Percentiles rank a stretch among this genome's conserved stretches.
phyloP scores from a whole-genome alignment of 1,140 invertebrate genomes.

The Calosoma granatense region DNA sequence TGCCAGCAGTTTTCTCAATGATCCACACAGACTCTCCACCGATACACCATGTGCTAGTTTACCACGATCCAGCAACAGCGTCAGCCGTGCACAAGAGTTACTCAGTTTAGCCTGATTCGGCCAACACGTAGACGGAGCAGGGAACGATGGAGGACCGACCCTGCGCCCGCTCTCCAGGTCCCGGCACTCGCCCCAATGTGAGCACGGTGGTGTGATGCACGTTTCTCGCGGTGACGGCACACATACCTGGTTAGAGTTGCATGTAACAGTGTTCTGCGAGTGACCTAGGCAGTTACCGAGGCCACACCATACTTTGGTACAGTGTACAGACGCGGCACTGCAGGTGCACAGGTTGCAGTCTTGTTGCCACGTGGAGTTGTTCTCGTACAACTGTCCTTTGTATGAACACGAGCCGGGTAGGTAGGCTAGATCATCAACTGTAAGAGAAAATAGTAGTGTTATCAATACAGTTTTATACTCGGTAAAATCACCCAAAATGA shows the following conservation, averaged over 20 bases:
- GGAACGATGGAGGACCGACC: constrained; percentile 62
- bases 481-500: too few species aligned
- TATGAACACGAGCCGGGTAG: constrained; percentile 42
- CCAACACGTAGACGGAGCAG: constrained; percentile 66
- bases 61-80: constrained; percentile 56
- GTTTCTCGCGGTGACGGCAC: constrained; percentile 63
- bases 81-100: constrained; percentile 63
- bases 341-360: constrained; percentile 80
- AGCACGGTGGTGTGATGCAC: constrained; percentile 67
- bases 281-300: constrained; percentile 61
- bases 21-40: constrained; percentile 58
- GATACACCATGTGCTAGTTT: constrained; percentile 56
- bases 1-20: constrained; percentile 56
- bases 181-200: constrained; percentile 71
- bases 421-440: constrained; percentile 34
- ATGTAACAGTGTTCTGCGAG: constrained; percentile 34
- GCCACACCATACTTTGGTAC: constrained; percentile 79
- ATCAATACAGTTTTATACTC: too few species aligned
- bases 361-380: constrained; percentile 54
- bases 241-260: constrained; percentile 57
- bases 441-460: constrained; percentile 19
- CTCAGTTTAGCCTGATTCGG: constrained; percentile 58
- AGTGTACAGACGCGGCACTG: constrained; percentile 57
- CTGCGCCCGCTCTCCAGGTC: constrained; percentile 59
- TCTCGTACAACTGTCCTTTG: constrained; percentile 43